Percentiles rank a stretch among this genome's conserved stretches.
Evolutionary conservation across 1,140 invertebrate species (phyloP).

Genomic region (Rhagoletis pomonella): DNA sequence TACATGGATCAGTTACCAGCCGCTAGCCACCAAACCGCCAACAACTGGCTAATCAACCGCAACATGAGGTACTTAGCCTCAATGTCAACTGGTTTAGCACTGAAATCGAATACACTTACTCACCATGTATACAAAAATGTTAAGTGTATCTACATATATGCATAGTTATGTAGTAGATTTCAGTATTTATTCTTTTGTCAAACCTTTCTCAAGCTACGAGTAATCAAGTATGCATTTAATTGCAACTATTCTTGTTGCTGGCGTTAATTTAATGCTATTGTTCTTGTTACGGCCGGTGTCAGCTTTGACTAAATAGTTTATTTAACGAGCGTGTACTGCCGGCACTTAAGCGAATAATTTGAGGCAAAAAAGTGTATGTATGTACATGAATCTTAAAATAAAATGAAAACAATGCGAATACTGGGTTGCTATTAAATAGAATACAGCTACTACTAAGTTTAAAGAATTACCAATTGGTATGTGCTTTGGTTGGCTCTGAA

Average conservation of each 20-base stretch:
- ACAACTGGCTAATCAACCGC: background rate
- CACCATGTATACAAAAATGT: too few species aligned
- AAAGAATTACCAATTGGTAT: too few species aligned
- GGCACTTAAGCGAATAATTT: slow-evolving; percentile 20
- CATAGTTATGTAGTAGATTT: background rate
- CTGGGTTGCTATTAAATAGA: background rate
- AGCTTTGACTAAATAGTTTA: background rate
- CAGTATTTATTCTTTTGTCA: background rate
- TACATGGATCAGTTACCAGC: slow-evolving; percentile 8
- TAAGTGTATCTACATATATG: background rate
- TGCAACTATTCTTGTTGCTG: background rate
- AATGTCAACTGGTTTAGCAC: slow-evolving; percentile 40
- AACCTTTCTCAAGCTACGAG: background rate
- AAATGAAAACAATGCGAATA: background rate
- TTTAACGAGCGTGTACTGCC: background rate
- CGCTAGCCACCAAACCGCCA: background rate
- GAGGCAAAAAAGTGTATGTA: background rate
- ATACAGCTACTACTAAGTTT: too few species aligned
- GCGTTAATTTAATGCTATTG: slow-evolving; percentile 1
- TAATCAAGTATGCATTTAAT: background rate
- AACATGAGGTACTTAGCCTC: background rate
- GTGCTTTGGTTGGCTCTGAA: too few species aligned
- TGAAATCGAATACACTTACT: background rate
- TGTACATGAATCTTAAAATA: background rate
- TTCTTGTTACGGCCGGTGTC: background rate